Conservation (phyloP, 2,888 invertebrate genomes). For the Antitype chi region DNA sequence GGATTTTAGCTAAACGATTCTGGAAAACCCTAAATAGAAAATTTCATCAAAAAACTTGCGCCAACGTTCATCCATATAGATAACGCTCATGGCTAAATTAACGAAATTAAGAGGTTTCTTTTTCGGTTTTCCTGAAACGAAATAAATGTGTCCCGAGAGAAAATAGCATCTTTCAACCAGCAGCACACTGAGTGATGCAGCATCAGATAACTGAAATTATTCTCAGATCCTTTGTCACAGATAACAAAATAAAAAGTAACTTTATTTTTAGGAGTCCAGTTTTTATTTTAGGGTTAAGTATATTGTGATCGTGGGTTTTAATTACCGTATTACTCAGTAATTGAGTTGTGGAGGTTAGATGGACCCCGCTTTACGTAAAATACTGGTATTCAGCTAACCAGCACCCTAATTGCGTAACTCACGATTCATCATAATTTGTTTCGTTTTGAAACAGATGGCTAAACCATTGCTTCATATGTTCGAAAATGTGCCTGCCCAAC, state of each 20-base stretch:
- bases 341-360: not conserved
- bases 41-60: not conserved
- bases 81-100: constrained; percentile 15
- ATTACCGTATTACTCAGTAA: not conserved
- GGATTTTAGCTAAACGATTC: no score
- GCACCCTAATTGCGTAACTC: no score
- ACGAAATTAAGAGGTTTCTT: constrained; percentile 12
- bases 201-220: constrained; percentile 51
- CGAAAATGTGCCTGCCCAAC: no score
- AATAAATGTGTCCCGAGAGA: constrained; percentile 37
- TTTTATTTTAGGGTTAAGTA: not conserved
- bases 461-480: no score
- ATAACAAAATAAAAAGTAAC: constrained; percentile 32
- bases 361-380: not conserved
- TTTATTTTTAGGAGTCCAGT: constrained; percentile 6
- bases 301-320: not conserved
- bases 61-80: not conserved
- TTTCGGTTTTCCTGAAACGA: constrained; percentile 34
- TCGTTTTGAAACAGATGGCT: no score
- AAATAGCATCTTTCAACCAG: constrained; percentile 26
- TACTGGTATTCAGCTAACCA: not conserved
- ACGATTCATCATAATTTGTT: no score
- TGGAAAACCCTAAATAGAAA: not conserved
- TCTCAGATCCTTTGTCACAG: constrained; percentile 34
- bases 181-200: constrained; percentile 27